Evolutionary conservation across 2,113 vertebrate genomes (phyloP).

Genomic region (Eleginops maclovinus): DNA sequence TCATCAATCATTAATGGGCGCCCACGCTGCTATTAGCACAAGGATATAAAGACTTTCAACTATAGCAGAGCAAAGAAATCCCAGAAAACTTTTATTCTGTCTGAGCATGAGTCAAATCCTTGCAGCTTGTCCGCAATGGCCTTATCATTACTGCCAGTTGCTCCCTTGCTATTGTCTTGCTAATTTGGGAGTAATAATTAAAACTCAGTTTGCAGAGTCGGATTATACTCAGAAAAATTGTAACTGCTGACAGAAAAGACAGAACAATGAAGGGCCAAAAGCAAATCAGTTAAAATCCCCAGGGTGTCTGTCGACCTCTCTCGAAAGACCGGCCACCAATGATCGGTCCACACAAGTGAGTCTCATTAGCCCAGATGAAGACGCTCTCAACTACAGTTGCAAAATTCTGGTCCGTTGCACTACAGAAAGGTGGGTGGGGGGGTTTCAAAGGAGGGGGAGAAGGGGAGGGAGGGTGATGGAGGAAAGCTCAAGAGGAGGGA

Average conservation of each 20-base stretch:
- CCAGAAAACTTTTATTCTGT: slow-evolving; percentile 8
- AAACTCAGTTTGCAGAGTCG: slow-evolving; percentile 28
- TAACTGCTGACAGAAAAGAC: slow-evolving; percentile 41
- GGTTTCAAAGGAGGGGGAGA: slow-evolving; percentile 7
- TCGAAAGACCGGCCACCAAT: slow-evolving; percentile 41
- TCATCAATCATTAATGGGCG: background rate
- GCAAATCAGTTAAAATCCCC: slow-evolving; percentile 38
- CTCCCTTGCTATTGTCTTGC: slow-evolving; percentile 39
- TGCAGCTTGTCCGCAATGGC: slow-evolving; percentile 6
- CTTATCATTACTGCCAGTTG: slow-evolving; percentile 35
- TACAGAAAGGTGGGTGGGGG: slow-evolving; percentile 39
- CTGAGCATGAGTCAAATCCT: slow-evolving; percentile 27
- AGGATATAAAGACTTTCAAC: background rate
- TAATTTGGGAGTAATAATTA: slow-evolving; percentile 57
- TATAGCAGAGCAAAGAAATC: slow-evolving; percentile 8
- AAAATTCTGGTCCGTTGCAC: slow-evolving; percentile 68
- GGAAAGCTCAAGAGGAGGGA: slow-evolving; percentile 25
- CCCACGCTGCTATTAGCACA: background rate
- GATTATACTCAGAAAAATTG: slow-evolving; percentile 22
- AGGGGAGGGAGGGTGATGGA: background rate
- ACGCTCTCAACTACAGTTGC: slow-evolving; percentile 56
- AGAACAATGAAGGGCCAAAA: slow-evolving; percentile 45
- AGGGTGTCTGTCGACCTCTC: slow-evolving; percentile 40
- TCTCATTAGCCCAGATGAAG: slow-evolving; percentile 46
- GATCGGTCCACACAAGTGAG: slow-evolving; percentile 25